These are phyloP conservation scores for Morelia viridis DNA, from an alignment of 2,797 vertebrate genomes.

Conservation along the genomic window DNA sequence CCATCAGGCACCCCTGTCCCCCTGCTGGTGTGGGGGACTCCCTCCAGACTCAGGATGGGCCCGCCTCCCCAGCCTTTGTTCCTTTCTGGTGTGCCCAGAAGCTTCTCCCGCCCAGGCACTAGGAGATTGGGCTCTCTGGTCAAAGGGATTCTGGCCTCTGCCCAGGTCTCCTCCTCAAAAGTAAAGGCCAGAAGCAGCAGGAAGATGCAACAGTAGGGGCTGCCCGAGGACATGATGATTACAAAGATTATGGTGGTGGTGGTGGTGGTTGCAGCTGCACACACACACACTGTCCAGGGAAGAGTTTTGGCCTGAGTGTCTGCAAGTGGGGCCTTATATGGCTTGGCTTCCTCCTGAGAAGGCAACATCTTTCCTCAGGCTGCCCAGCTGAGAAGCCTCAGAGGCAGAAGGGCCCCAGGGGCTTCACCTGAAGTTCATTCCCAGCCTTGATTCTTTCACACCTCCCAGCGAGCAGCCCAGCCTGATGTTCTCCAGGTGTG, in stretches of 20 bases:
- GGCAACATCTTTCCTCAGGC: accelerated
- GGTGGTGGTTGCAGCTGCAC: no score
- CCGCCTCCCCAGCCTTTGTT: accelerated
- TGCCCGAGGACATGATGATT: neutral
- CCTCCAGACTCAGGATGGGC: neutral
- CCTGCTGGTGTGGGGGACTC: neutral
- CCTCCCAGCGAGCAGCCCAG: neutral
- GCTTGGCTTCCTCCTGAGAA: neutral
- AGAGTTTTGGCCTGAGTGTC: no score
- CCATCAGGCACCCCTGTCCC: neutral
- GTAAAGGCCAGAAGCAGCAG: neutral
- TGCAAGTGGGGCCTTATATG: no score
- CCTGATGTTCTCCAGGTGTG: neutral
- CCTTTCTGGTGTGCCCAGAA: accelerated
- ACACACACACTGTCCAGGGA: neutral
- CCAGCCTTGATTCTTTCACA: neutral
- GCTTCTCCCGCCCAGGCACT: neutral
- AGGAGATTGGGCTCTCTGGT: accelerated
- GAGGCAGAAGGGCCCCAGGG: neutral
- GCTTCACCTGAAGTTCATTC: neutral
- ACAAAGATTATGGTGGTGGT: accelerated
- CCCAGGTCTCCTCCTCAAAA: accelerated
- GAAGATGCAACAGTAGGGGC: neutral
- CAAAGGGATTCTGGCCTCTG: accelerated
- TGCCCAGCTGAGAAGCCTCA: no score